Conservation (phyloP, 2,888 invertebrate species). For the Coelopa pilipes region DNA sequence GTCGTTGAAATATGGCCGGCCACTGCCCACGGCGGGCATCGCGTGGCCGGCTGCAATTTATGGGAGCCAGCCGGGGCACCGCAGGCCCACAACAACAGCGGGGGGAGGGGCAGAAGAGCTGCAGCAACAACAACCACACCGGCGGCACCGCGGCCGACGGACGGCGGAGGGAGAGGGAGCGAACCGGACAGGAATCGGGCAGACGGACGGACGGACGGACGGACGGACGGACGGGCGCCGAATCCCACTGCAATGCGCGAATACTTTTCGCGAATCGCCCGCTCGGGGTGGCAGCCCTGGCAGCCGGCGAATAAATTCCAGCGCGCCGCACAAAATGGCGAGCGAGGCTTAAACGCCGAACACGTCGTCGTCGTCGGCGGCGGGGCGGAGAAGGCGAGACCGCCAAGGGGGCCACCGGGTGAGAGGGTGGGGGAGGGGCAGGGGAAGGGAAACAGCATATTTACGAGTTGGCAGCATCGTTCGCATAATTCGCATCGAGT, state of each 20-base stretch:
- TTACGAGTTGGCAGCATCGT: constrained; percentile 39
- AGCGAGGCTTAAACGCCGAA: background rate
- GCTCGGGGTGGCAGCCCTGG: constrained; percentile 1
- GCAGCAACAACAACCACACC: too few relatives aligned
- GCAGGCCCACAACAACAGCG: too few relatives aligned
- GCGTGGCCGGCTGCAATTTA: too few relatives aligned
- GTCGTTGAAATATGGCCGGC: constrained; percentile 21
- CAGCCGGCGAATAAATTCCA: constrained; percentile 35
- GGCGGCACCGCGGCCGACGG: too few relatives aligned
- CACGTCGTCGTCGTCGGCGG: background rate
- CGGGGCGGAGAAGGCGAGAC: background rate
- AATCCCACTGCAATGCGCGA: constrained; percentile 37
- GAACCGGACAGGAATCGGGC: background rate
- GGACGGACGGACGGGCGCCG: constrained; percentile 1
- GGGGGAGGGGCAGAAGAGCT: too few relatives aligned
- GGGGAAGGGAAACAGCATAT: constrained; percentile 30
- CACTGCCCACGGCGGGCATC: too few relatives aligned
- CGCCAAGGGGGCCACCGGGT: too few relatives aligned
- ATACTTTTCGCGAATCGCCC: background rate
- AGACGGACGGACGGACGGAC: constrained; percentile 10
- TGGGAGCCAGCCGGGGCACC: constrained; percentile 16
- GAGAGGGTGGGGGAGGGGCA: background rate
- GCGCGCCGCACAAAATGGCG: constrained; percentile 36
- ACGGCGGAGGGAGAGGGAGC: too few relatives aligned
- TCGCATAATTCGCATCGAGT: constrained; percentile 8